Conservation (phyloP, 2,888 invertebrate genomes). For the Chrysolina americana region DNA sequence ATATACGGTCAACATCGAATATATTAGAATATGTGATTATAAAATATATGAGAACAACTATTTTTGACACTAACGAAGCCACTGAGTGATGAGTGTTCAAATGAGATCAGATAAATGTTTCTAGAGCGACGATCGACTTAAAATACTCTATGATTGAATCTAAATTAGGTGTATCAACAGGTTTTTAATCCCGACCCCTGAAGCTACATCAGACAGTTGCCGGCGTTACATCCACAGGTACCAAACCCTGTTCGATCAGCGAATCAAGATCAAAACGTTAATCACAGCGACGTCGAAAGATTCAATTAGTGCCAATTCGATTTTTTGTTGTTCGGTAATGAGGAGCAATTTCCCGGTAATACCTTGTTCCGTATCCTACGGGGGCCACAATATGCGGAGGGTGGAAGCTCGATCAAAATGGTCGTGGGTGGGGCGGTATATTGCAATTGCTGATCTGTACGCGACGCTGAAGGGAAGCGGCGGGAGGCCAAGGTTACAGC, state of each 20-base stretch:
- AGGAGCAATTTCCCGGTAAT: constrained; percentile 40
- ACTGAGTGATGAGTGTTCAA: too few relatives aligned
- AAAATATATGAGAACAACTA: too few relatives aligned
- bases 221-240: background rate
- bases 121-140: too few relatives aligned
- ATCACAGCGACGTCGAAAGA: constrained; percentile 16
- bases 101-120: too few relatives aligned
- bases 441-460: constrained; percentile 35
- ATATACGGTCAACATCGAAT: too few relatives aligned
- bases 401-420: constrained; percentile 47
- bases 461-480: constrained; percentile 4
- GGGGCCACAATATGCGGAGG: constrained; percentile 43
- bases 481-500: constrained; percentile 54
- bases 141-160: too few relatives aligned
- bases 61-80: too few relatives aligned
- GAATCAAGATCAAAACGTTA: constrained; percentile 4
- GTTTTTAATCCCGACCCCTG: background rate
- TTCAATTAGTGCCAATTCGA: constrained; percentile 36
- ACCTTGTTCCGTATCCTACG: constrained; percentile 37
- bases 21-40: too few relatives aligned
- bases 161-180: too few relatives aligned
- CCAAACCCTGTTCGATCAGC: background rate
- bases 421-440: constrained; percentile 34
- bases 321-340: constrained; percentile 29
- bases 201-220: background rate